A percentile compares a stretch with the other conserved stretches of the same genome.
These are phyloP conservation scores for Cordilura impudica DNA, from an alignment of 2,888 invertebrate species.

Conservation along the genomic window DNA sequence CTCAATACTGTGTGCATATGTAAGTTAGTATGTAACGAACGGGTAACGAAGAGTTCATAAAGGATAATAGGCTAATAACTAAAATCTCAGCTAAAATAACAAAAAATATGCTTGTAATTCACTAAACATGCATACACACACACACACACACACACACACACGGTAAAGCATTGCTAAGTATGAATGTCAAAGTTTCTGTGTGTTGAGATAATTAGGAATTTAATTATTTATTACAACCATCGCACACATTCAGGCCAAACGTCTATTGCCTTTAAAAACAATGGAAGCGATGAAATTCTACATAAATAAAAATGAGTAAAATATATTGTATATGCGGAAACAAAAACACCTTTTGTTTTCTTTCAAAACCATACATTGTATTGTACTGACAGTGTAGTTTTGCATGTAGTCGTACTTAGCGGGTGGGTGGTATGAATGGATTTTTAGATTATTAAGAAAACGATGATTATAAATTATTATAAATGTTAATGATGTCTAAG, in stretches of 20 bases:
- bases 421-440: neutral
- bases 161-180: neutral
- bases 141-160: neutral
- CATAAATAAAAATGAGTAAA: slow-evolving; percentile 31
- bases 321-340: neutral
- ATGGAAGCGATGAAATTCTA: slow-evolving; percentile 20
- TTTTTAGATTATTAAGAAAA: slow-evolving; percentile 23
- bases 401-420: neutral
- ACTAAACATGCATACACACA: slow-evolving; percentile 16
- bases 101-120: slow-evolving; percentile 35
- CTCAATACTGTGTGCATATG: neutral
- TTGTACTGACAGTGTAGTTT: no score
- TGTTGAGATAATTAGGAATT: slow-evolving; percentile 66
- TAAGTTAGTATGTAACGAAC: slow-evolving; percentile 1
- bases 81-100: slow-evolving; percentile 56
- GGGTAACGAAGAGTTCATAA: slow-evolving; percentile 55
- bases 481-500: slow-evolving; percentile 48
- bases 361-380: neutral
- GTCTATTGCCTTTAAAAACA: neutral
- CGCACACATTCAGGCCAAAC: neutral
- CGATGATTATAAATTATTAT: slow-evolving; percentile 61
- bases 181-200: slow-evolving; percentile 40
- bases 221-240: slow-evolving; percentile 65
- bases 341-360: slow-evolving; percentile 6
- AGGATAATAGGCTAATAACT: slow-evolving; percentile 65